Conservation (phyloP, 2,797 vertebrate genomes). For the Rhinoraja longicauda region DNA sequence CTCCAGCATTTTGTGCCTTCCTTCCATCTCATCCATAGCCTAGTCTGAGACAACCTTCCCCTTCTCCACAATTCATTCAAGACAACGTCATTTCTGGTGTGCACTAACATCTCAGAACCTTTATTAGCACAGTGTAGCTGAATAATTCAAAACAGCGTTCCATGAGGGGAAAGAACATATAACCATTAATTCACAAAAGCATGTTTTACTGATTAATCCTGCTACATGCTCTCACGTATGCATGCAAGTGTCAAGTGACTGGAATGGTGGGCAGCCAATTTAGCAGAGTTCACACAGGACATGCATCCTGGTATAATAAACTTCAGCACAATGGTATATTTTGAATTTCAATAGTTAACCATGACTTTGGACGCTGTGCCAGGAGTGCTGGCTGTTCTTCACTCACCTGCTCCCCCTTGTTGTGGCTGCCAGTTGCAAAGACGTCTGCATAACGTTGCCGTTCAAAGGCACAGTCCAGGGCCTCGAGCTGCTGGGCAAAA, state of each 20-base stretch:
- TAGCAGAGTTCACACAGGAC: neutral
- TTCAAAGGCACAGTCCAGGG: constrained; percentile 75
- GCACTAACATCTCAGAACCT: neutral
- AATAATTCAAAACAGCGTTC: neutral
- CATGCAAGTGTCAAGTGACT: neutral
- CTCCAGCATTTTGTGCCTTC: too few relatives aligned
- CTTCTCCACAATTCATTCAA: neutral
- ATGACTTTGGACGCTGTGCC: neutral
- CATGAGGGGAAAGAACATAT: neutral
- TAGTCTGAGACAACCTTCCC: too few relatives aligned
- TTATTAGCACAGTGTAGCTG: neutral
- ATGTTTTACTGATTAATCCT: neutral
- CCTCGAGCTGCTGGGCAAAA: constrained; percentile 63
- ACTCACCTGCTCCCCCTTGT: constrained; percentile 78
- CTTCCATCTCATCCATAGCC: too few relatives aligned
- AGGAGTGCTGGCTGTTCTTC: neutral
- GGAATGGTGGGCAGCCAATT: neutral
- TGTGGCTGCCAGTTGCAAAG: constrained; percentile 58
- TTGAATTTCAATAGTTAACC: neutral
- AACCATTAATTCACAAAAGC: neutral
- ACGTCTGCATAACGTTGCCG: constrained; percentile 72
- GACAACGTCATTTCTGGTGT: neutral
- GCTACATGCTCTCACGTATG: neutral
- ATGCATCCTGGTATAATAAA: neutral
- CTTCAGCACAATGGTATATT: neutral